Conservation (phyloP, 2,888 invertebrate genomes). For the Argyresthia goedartella region DNA sequence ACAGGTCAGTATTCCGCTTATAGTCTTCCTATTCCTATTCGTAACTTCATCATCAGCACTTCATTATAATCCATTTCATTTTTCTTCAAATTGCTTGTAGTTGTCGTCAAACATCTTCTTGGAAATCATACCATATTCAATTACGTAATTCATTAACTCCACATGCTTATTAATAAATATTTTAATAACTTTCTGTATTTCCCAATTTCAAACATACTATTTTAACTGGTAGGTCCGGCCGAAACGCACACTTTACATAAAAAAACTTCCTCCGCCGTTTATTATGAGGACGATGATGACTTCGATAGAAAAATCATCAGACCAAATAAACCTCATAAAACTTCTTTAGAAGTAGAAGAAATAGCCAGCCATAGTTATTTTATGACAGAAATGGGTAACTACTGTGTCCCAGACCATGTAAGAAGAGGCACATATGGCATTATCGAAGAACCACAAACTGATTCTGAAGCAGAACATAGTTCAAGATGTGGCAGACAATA, state of each 20-base stretch:
- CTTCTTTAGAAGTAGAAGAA: constrained; percentile 71
- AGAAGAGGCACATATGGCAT: constrained; percentile 58
- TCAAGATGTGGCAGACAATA: constrained; percentile 34
- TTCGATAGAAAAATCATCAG: constrained; percentile 60
- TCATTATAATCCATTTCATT: no score
- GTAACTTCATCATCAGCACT: constrained; percentile 8
- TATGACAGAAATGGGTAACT: constrained; percentile 63
- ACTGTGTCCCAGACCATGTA: constrained; percentile 51
- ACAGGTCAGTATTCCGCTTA: constrained; percentile 71
- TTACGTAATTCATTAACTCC: background rate
- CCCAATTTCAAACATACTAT: constrained; percentile 17
- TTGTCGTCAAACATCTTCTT: no score
- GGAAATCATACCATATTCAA: background rate
- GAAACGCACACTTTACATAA: constrained; percentile 76
- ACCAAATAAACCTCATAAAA: constrained; percentile 61
- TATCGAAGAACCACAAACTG: constrained; percentile 63
- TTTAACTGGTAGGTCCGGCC: constrained; percentile 74
- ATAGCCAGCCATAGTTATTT: constrained; percentile 73
- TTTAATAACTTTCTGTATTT: background rate
- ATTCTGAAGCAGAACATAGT: constrained; percentile 62
- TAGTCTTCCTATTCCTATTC: constrained; percentile 23
- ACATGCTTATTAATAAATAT: background rate
- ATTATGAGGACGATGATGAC: constrained; percentile 66
- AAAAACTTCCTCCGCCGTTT: constrained; percentile 72
- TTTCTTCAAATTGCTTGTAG: constrained; percentile 7